Evolutionary conservation across 2,888 invertebrate species (phyloP).

Genomic region (Stegana nigrithorax): DNA sequence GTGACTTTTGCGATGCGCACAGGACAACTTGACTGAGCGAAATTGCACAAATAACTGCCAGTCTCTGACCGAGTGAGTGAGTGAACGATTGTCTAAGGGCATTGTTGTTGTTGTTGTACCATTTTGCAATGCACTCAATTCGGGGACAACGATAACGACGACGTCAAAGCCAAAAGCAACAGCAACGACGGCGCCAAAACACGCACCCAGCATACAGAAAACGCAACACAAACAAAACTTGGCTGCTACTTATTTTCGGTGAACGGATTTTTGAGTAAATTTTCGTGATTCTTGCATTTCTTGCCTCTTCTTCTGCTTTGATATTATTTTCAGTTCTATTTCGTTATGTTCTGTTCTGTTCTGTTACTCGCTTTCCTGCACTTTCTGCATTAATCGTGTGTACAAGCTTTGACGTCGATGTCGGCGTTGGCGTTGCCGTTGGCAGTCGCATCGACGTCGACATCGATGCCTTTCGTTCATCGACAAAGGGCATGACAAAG

Average conservation of each 20-base stretch:
- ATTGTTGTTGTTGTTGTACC: background rate
- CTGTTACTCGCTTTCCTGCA: too few relatives aligned
- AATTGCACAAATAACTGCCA: constrained; percentile 58
- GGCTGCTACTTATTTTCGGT: background rate
- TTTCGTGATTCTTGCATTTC: background rate
- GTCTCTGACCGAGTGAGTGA: background rate
- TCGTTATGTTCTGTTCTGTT: too few relatives aligned
- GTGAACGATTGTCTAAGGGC: constrained; percentile 3
- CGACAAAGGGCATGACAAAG: constrained; percentile 21
- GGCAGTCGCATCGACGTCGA: background rate
- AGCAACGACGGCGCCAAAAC: background rate
- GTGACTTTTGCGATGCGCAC: constrained; percentile 27
- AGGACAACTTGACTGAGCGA: constrained; percentile 56
- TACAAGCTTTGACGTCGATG: background rate
- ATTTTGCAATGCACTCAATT: background rate
- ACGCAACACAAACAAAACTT: background rate
- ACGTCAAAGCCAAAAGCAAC: background rate
- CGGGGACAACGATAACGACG: background rate
- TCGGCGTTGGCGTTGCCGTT: background rate
- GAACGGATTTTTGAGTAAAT: background rate
- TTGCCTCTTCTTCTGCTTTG: background rate
- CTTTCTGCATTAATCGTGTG: background rate
- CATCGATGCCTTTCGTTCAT: background rate
- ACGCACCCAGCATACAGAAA: background rate
- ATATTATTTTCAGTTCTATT: background rate